A percentile compares a stretch with the other conserved stretches of the same genome.
phyloP scores from a whole-genome alignment of 2,888 invertebrate species.

The Harpalus rufipes region DNA sequence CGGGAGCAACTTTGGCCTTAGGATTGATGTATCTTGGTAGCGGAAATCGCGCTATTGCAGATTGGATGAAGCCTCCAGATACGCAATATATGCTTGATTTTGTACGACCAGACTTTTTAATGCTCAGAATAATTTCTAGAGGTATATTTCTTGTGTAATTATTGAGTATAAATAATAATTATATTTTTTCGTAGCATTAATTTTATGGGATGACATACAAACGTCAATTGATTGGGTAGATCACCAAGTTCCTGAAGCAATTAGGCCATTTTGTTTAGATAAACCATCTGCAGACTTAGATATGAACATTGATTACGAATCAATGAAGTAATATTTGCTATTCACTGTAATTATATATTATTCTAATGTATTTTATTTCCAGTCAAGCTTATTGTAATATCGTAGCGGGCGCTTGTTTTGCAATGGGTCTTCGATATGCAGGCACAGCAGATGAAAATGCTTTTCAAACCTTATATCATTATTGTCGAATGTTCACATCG shows the following conservation, averaged over 20 bases:
- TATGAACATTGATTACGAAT: conserved; percentile 89
- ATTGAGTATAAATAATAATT: background rate
- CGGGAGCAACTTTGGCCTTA: conserved; percentile 96
- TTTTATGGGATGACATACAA: conserved; percentile 92
- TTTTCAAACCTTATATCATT: conserved; percentile 87
- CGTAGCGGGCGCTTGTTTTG: conserved; percentile 95
- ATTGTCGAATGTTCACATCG: conserved; percentile 84
- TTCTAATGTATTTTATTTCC: conserved; percentile 55
- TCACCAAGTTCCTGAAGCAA: conserved; percentile 87
- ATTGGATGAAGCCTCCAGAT: conserved; percentile 93
- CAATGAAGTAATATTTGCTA: conserved; percentile 86
- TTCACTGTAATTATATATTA: conserved; percentile 52
- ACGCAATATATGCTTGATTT: conserved; percentile 94
- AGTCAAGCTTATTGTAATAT: conserved; percentile 98
- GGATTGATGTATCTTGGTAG: conserved; percentile 95
- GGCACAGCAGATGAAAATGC: conserved; percentile 93
- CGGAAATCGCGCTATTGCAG: conserved; percentile 90
- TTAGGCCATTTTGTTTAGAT: conserved; percentile 88
- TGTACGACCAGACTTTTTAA: conserved; percentile 93
- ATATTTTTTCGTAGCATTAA: conserved; percentile 81
- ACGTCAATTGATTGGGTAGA: conserved; percentile 92
- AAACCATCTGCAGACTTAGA: conserved; percentile 83
- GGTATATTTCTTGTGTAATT: conserved; percentile 75
- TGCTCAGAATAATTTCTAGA: conserved; percentile 89
- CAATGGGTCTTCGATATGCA: conserved; percentile 94